Percentiles rank a stretch among this genome's conserved stretches.
These are phyloP conservation scores for Notolabrus celidotus DNA, from an alignment of 2,797 vertebrate species.

Conservation along the genomic window DNA sequence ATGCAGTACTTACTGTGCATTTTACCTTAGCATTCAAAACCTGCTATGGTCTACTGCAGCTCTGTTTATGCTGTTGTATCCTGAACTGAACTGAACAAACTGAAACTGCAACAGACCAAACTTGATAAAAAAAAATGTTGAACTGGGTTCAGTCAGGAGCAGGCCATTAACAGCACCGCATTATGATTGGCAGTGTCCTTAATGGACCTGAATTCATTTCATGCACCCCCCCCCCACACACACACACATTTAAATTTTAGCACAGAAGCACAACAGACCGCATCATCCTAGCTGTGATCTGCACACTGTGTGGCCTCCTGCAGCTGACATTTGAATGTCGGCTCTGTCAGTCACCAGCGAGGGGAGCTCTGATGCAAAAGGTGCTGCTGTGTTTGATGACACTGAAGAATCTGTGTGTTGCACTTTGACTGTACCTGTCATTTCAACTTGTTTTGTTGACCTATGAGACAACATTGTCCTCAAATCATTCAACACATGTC, in stretches of 20 bases:
- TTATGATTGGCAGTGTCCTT: conserved; percentile 4
- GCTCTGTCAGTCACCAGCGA: conserved; percentile 25
- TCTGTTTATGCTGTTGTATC: not conserved
- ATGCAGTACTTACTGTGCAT: no score
- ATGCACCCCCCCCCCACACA: not conserved
- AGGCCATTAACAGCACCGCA: not conserved
- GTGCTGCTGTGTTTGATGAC: not conserved
- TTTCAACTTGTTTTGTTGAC: not conserved
- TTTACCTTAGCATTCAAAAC: not conserved
- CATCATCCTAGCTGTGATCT: not conserved
- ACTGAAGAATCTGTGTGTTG: not conserved
- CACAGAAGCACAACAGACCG: not conserved
- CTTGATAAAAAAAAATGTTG: not conserved
- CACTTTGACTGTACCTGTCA: not conserved
- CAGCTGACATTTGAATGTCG: conserved; percentile 14
- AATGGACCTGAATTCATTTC: not conserved
- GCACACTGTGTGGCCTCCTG: not conserved
- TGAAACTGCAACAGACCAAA: not conserved
- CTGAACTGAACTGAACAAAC: not conserved
- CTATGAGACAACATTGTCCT: not conserved
- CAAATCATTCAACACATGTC: not conserved
- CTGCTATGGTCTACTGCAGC: not conserved
- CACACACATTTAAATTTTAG: not conserved
- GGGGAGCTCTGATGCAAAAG: conserved; percentile 28
- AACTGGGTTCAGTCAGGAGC: conserved; percentile 4